Percentiles rank a stretch among this genome's conserved stretches.
These are phyloP conservation scores for Phylloscopus whistleri DNA, from an alignment of 2,113 vertebrate genomes.

Conservation along the genomic window DNA sequence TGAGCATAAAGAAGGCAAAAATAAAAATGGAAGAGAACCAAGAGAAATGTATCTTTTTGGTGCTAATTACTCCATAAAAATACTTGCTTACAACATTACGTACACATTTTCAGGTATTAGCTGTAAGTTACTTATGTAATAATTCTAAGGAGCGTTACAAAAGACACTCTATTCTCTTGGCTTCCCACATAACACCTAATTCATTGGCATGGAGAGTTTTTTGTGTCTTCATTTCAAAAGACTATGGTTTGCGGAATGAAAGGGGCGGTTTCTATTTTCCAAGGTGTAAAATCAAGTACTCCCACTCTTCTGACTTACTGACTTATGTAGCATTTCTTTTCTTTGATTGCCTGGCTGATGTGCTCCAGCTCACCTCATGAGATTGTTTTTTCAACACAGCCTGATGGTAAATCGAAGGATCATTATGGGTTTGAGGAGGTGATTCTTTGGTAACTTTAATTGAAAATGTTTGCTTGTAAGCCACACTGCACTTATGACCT, in stretches of 20 bases:
- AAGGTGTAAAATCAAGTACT: not conserved
- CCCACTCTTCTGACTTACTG: not conserved
- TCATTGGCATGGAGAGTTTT: not conserved
- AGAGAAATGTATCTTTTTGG: not conserved
- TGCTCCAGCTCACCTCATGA: not conserved
- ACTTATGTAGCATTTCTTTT: not conserved
- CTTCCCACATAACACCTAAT: not conserved
- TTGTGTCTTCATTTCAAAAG: not conserved
- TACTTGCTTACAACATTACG: not conserved
- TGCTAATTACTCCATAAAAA: not conserved
- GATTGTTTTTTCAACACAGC: not conserved
- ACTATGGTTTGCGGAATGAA: not conserved
- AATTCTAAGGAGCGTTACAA: not conserved
- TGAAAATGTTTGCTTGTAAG: not conserved
- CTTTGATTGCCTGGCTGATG: not conserved
- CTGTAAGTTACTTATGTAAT: accelerated
- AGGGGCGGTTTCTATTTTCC: not conserved
- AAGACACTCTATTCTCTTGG: not conserved
- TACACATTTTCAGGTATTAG: not conserved
- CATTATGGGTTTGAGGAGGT: not conserved
- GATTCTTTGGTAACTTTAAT: not conserved
- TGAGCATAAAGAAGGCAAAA: not conserved
- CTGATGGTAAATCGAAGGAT: not conserved
- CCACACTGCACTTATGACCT: not conserved
- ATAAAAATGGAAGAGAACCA: not conserved